Percentiles rank a stretch among this genome's conserved stretches.
These are phyloP conservation scores for Helleia helle DNA, from an alignment of 2,888 invertebrate genomes.

Conservation along the genomic window DNA sequence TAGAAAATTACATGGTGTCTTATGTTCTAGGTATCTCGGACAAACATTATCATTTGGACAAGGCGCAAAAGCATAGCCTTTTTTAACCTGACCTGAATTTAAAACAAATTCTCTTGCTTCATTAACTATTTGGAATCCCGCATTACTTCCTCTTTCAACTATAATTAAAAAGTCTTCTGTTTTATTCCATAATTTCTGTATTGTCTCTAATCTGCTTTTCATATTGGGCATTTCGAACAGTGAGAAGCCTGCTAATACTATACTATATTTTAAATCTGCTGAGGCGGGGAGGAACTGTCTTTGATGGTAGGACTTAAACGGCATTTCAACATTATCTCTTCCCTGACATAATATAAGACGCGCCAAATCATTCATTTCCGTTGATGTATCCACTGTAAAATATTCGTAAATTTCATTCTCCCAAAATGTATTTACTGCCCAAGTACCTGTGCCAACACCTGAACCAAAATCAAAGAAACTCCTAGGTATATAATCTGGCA, in stretches of 20 bases:
- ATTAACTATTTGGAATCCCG: constrained; percentile 86
- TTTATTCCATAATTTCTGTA: constrained; percentile 89
- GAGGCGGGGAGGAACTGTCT: constrained; percentile 87
- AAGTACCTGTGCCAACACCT: constrained; percentile 89
- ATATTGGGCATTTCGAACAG: constrained; percentile 84
- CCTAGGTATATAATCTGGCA: constrained; percentile 80
- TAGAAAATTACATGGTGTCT: constrained; percentile 86
- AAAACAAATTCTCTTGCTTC: constrained; percentile 90
- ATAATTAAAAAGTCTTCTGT: constrained; percentile 87
- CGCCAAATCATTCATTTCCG: constrained; percentile 87
- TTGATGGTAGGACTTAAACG: constrained; percentile 78
- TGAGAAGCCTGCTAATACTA: constrained; percentile 87
- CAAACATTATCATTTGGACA: constrained; percentile 89
- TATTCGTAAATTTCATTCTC: constrained; percentile 82
- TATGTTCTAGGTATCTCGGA: constrained; percentile 78
- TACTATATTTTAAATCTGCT: constrained; percentile 77
- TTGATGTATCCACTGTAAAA: constrained; percentile 87
- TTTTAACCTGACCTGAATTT: constrained; percentile 49
- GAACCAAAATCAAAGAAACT: constrained; percentile 94
- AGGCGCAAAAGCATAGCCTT: constrained; percentile 84
- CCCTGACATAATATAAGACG: constrained; percentile 80
- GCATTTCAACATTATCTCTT: constrained; percentile 73
- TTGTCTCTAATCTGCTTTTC: constrained; percentile 77
- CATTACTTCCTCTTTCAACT: constrained; percentile 87
- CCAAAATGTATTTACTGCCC: constrained; percentile 88